Evolutionary conservation across 2,888 invertebrate species (phyloP).

Genomic region (Spodoptera exigua): DNA sequence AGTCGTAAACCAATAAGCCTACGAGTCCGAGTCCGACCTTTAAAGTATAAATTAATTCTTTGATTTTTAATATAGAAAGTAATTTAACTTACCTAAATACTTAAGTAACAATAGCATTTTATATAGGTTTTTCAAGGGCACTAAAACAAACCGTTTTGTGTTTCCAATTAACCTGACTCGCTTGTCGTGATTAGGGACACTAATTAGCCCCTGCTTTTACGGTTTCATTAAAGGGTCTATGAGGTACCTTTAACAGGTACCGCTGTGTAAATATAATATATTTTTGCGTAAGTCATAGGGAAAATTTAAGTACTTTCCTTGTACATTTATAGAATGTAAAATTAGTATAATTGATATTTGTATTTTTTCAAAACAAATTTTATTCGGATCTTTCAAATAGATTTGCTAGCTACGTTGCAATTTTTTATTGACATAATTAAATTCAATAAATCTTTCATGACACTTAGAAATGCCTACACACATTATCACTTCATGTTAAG

Average conservation of each 20-base stretch:
- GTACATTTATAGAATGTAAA: no score
- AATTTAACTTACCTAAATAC: constrained; percentile 6
- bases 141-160: constrained; percentile 32
- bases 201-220: constrained; percentile 43
- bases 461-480: no score
- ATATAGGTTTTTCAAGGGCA: constrained; percentile 28
- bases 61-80: neutral
- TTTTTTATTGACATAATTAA: no score
- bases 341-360: no score
- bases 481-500: no score
- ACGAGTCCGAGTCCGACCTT: no score
- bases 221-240: constrained; percentile 19
- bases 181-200: constrained; percentile 37
- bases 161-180: constrained; percentile 51
- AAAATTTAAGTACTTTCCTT: neutral
- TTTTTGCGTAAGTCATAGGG: neutral
- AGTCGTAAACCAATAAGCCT: no score
- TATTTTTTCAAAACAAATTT: no score
- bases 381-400: no score
- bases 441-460: no score
- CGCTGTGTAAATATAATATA: neutral
- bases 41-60: no score
- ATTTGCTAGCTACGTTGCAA: no score
- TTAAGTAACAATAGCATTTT: constrained; percentile 1
- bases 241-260: constrained; percentile 2